Evolutionary conservation across 1,140 invertebrate species (phyloP), one percentile per base, ranked within the genome.

Genomic region (Leptinotarsa lineolata): DNA sequence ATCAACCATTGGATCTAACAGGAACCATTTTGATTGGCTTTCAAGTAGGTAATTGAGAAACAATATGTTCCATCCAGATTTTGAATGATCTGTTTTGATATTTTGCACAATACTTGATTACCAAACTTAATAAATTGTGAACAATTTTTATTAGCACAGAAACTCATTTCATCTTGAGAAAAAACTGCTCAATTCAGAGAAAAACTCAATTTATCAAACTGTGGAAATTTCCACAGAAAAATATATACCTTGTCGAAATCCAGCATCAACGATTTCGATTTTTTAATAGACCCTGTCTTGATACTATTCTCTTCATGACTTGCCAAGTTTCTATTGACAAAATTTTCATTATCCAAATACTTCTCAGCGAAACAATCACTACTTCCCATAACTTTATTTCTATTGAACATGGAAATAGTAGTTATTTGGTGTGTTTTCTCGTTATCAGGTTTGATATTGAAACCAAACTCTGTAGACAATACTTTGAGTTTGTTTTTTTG

Each of bases 401-500:
- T 72, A 72, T 83, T 83, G 6, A 76, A 78, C 54, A 77, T 63
- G 48, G 66, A 68, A 18, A 39, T 75, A 3, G 73, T 82, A 48
- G 78, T 61, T 20, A 76, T 48, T 72, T 68, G 66, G 61, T 76
- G 59, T 66, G 64, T 74, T 69, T 21, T 70, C 22, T 73, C 46
- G 59, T 73, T 30, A 48, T 79, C 69, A 58, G 65, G 64, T 18
- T 66, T 16, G 46, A 78, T 74, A 21, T 81, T 60, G 54, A 77
- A 77, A 61, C 79, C 80, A 60, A 81, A 82, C 68, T 85, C 84
- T 4, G 81, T 77, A 1, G 77, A 78, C 15, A 86, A 76, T 5
- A 86, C 80, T 73, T 80, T 82, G 20, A 84, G 45, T 71, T 82
- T 83, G 75, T 85, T 86, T 46, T 75, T 74, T 77, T 85, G 78